Evolutionary conservation across 2,888 invertebrate species (phyloP).

Genomic region (Cataglyphis albicans): DNA sequence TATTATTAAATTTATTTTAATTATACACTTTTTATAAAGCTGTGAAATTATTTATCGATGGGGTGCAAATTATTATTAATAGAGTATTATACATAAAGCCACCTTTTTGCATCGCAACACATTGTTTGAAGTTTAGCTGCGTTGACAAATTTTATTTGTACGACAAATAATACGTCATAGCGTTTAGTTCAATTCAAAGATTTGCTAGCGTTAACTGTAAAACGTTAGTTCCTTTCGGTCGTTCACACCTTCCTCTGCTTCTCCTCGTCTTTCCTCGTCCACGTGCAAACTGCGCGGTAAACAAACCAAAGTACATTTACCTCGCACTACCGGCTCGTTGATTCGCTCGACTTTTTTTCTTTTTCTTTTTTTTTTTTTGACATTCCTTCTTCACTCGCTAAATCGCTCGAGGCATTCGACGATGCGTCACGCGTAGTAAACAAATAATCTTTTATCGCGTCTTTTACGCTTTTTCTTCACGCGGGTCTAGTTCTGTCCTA

Average conservation of each 20-base stretch:
- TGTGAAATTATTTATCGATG: not conserved
- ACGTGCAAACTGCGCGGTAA: constrained; percentile 72
- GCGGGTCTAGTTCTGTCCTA: not conserved
- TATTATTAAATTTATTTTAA: not conserved
- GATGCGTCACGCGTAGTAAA: constrained; percentile 5
- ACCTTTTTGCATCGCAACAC: not conserved
- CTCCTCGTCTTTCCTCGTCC: constrained; percentile 51
- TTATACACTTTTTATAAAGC: not conserved
- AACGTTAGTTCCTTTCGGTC: constrained; percentile 57
- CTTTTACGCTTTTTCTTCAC: not conserved
- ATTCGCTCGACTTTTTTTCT: not conserved
- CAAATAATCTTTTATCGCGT: constrained; percentile 11
- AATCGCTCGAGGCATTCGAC: constrained; percentile 22
- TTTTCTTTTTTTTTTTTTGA: not conserved
- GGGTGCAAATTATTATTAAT: not conserved
- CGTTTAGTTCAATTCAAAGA: not conserved
- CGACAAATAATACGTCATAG: not conserved
- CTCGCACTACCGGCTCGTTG: constrained; percentile 57
- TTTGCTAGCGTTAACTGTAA: constrained; percentile 36
- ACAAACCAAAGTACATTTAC: constrained; percentile 73
- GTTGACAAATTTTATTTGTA: not conserved
- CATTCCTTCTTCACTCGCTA: constrained; percentile 4
- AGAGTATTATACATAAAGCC: not conserved
- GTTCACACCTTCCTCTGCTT: constrained; percentile 64
- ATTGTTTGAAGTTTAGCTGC: not conserved